Evolutionary conservation across 1,140 invertebrate species (phyloP).

Genomic region (Cheumatopsyche charites): DNA sequence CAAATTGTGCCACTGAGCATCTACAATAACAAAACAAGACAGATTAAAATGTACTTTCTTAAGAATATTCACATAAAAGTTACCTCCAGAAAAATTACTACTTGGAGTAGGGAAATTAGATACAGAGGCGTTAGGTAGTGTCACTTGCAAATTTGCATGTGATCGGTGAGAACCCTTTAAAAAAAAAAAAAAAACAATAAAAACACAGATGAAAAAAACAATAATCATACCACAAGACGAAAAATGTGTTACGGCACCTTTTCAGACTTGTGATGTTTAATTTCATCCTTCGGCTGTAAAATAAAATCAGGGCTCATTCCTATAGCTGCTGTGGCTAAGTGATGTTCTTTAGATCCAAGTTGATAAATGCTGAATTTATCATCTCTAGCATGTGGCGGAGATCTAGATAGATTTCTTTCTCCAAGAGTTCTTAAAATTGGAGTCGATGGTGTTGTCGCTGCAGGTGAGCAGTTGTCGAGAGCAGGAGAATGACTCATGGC

Average conservation of each 20-base stretch:
- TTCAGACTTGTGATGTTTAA: conserved; percentile 9
- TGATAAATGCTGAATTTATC: conserved; percentile 34
- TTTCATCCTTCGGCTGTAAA: conserved; percentile 16
- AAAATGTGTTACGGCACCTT: neutral
- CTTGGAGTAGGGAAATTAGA: conserved; percentile 1
- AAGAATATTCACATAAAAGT: neutral
- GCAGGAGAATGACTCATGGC: conserved; percentile 41
- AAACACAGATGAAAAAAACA: no score
- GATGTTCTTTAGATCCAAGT: conserved; percentile 18
- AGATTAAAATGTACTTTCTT: neutral
- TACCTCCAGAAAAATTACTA: conserved; percentile 14
- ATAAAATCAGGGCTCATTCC: conserved; percentile 18
- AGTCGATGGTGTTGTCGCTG: conserved; percentile 38
- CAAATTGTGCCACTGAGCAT: conserved; percentile 39
- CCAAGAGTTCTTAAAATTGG: conserved; percentile 31
- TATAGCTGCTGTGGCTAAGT: conserved; percentile 10
- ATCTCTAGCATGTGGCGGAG: conserved; percentile 36
- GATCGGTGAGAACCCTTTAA: conserved; percentile 17
- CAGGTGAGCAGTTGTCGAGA: conserved; percentile 31
- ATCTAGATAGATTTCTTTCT: conserved; percentile 35
- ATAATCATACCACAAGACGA: neutral
- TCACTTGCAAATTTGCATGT: conserved; percentile 27
- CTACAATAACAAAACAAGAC: conserved; percentile 19
- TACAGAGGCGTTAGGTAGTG: conserved; percentile 11
- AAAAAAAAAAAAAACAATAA: neutral